Base-by-base conservation (phyloP, 2,888 invertebrate genomes). In the Crossocerus cetratus region DNA sequence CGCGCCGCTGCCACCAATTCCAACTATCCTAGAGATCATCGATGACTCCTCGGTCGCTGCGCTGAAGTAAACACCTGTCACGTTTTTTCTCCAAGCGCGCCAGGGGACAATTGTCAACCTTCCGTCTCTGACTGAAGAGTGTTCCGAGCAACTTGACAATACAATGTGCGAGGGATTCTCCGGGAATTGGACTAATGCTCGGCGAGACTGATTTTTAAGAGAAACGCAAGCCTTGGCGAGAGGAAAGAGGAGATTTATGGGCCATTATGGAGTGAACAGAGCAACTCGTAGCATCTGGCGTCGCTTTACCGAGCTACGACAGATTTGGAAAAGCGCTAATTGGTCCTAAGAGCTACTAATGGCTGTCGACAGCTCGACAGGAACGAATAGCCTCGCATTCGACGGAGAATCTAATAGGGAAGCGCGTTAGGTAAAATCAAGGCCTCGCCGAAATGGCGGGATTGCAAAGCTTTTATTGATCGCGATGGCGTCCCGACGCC, bases 401-500 rank as follows among this genome's bases (percentile, higher is more conserved):
- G 49, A 18, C 1, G 18, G 5, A 49, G n/a, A 16, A 49, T 49
- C 3, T 49, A 18, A 18, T 16, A n/a, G 18, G 18, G 16, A 49
- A 32, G 5, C 32, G 5, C 1, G 8, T 32, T n/a, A n/a, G 32
- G 8, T 1, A 32, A 32, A 32, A 32, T 32, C 11, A 11, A 32
- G 32, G 18, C 8, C 16, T 49, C 20, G 5, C 13, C 55, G 49
- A 86, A 88, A 90, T 90, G 90, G 89, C 89, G 86, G 81, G 76
- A 62, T 64, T 67, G 69, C 74, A 79, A 72, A 80, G 74, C 68
- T 55, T 69, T 60, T 87, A 88, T 88, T 81, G 89, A 89, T 89
- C 88, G 87, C 86, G 78, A 88, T 89, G 88, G 88, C 86, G 81
- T 32, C 32, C 8, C 1, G 32, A 83, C 81, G 82, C 78, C 80